Evolutionary conservation across 2,797 vertebrate genomes (phyloP).

Genomic region (Avahi laniger): DNA sequence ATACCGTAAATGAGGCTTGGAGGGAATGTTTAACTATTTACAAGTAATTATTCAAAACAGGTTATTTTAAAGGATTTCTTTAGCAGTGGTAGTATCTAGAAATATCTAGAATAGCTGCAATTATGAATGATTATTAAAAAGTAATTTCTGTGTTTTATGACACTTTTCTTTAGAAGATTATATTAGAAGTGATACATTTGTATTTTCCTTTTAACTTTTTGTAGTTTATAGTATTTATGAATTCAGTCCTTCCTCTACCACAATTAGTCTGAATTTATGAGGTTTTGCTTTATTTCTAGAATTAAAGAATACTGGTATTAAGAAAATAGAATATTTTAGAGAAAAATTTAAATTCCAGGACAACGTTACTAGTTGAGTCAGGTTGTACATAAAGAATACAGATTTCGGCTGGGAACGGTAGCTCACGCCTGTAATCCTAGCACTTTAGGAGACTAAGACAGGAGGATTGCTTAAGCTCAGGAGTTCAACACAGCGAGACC

Average conservation of each 20-base stretch:
- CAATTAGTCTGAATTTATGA: background rate
- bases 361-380: background rate
- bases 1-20: background rate
- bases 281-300: constrained; percentile 40
- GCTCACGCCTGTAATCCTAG: background rate
- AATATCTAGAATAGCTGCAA: background rate
- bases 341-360: constrained; percentile 10
- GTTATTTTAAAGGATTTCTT: constrained; percentile 15
- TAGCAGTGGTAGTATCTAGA: background rate
- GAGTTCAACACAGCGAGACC: background rate
- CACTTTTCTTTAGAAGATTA: background rate
- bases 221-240: background rate
- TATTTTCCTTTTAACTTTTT: constrained; percentile 54
- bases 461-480: background rate
- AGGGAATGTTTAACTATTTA: background rate
- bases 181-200: background rate
- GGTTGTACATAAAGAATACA: background rate
- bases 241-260: background rate
- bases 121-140: constrained; percentile 39
- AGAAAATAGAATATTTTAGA: constrained; percentile 23
- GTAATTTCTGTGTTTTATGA: background rate
- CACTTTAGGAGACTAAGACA: background rate
- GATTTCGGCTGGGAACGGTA: background rate
- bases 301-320: constrained; percentile 28
- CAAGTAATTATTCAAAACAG: constrained; percentile 31